These are phyloP conservation scores for Lordiphosa stackelbergi DNA, from an alignment of 1,140 invertebrate species.

Conservation along the genomic window DNA sequence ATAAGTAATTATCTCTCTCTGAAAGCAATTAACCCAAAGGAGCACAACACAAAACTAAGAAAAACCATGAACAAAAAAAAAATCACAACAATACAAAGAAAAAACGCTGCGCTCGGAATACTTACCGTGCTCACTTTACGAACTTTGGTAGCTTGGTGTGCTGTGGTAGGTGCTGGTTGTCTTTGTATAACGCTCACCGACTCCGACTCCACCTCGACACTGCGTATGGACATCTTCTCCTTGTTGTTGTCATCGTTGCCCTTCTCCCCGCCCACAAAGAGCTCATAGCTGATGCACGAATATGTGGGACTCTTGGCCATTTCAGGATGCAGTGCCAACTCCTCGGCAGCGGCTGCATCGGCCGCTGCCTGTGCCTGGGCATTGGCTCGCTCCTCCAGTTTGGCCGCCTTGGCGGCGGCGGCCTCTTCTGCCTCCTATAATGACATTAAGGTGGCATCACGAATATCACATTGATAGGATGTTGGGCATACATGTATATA, in stretches of 20 bases:
- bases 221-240: conserved; percentile 93
- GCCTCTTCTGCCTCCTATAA: conserved; percentile 89
- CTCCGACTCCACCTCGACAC: conserved; percentile 89
- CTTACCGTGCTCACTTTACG: conserved; percentile 95
- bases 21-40: conserved; percentile 16
- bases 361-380: conserved; percentile 82
- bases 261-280: conserved; percentile 91
- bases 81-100: conserved; percentile 34
- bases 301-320: conserved; percentile 91
- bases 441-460: conserved; percentile 19
- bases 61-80: conserved; percentile 42
- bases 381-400: conserved; percentile 83
- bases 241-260: conserved; percentile 91
- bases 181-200: conserved; percentile 90
- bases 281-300: conserved; percentile 92
- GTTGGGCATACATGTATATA: conserved; percentile 16
- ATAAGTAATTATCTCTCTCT: conserved; percentile 8
- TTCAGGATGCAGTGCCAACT: conserved; percentile 81
- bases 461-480: not conserved
- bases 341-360: conserved; percentile 80
- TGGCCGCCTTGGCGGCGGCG: conserved; percentile 85
- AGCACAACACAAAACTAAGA: conserved; percentile 14
- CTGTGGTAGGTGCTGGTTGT: conserved; percentile 81
- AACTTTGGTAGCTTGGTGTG: conserved; percentile 81
- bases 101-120: conserved; percentile 78